These are phyloP conservation scores for Perccottus glenii DNA, from an alignment of 2,113 vertebrate species.

Conservation along the genomic window DNA sequence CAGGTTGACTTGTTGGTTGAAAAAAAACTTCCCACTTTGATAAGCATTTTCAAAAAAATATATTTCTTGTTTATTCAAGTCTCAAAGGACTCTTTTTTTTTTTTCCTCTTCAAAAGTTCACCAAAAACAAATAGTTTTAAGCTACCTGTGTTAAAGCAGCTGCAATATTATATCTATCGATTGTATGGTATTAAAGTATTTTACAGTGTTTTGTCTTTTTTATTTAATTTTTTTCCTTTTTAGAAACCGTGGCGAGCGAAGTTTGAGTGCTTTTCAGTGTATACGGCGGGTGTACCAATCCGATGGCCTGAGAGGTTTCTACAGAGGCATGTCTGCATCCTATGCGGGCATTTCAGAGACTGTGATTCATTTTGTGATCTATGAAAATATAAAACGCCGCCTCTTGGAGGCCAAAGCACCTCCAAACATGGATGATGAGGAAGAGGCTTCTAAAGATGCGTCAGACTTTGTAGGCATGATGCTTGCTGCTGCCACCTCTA, in stretches of 20 bases:
- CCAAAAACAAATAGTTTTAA: no score
- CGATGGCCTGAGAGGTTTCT: slow-evolving; percentile 93
- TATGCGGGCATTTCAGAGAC: slow-evolving; percentile 99
- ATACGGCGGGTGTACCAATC: slow-evolving; percentile 87
- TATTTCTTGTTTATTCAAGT: no score
- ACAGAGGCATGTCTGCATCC: slow-evolving; percentile 96
- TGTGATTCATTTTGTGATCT: slow-evolving; percentile 99
- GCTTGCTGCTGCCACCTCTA: slow-evolving; percentile 97
- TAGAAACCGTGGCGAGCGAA: slow-evolving; percentile 91
- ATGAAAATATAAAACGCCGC: slow-evolving; percentile 96
- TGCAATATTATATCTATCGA: no score
- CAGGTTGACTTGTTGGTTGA: no score
- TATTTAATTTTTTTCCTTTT: background rate
- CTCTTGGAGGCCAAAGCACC: slow-evolving; percentile 87
- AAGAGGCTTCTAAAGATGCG: slow-evolving; percentile 87
- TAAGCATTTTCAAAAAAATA: no score
- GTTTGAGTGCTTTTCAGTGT: slow-evolving; percentile 93
- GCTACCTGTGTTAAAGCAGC: no score
- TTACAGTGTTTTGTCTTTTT: no score
- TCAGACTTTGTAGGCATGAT: slow-evolving; percentile 97
- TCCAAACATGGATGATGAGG: slow-evolving; percentile 86
- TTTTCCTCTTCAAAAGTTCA: no score
- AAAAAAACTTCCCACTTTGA: no score
- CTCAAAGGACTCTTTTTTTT: no score
- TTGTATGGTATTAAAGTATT: no score